phyloP scores from a whole-genome alignment of 2,888 invertebrate species.

The Tenthredo amoena region DNA sequence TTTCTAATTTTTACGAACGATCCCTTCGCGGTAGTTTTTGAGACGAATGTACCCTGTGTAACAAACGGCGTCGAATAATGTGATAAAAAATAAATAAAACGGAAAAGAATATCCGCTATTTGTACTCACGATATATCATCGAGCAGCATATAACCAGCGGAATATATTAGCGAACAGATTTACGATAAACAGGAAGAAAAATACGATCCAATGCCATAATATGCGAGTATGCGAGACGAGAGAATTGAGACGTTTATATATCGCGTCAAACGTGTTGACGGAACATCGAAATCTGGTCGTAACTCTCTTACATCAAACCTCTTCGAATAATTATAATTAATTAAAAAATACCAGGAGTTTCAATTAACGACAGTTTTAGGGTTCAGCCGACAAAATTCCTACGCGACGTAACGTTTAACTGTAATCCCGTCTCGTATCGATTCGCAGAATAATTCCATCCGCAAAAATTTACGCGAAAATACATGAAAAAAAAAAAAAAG shows the following conservation, averaged over 20 bases:
- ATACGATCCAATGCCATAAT: not conserved
- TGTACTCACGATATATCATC: not conserved
- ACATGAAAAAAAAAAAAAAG: not conserved
- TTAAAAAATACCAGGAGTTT: slow-evolving; percentile 6
- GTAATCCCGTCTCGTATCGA: not conserved
- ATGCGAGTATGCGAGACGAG: not conserved
- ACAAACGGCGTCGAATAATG: not conserved
- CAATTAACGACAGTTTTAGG: slow-evolving; percentile 36
- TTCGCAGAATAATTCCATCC: not conserved
- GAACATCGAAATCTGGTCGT: slow-evolving; percentile 11
- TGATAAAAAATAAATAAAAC: not conserved
- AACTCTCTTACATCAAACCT: not conserved
- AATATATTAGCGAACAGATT: slow-evolving; percentile 32
- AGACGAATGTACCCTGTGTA: not conserved
- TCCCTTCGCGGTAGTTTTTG: not conserved
- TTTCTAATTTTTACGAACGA: not conserved
- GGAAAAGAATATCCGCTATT: not conserved
- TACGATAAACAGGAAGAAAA: slow-evolving; percentile 3
- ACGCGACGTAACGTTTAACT: not conserved
- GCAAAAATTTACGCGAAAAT: not conserved
- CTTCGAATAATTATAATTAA: not conserved
- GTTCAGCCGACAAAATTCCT: not conserved
- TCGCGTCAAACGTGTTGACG: slow-evolving; percentile 14
- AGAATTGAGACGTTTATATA: slow-evolving; percentile 14
- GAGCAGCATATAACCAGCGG: not conserved